Base-by-base conservation (phyloP, 2,797 vertebrate species). In the Poecilia velifera region DNA sequence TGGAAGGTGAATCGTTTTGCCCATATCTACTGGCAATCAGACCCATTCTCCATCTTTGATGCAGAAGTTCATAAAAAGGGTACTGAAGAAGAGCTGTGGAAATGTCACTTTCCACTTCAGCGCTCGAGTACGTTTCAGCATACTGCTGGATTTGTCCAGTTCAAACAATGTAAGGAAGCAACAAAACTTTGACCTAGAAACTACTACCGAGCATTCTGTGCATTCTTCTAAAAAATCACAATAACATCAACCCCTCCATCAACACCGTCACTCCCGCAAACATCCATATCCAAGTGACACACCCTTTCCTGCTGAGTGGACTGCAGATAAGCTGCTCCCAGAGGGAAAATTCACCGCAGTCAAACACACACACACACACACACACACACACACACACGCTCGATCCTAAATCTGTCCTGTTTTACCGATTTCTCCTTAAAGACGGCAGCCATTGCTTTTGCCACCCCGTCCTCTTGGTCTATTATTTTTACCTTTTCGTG, bases 261-360 rank as follows among this genome's bases (percentile, higher is more conserved):
- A 78, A 74, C 79, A 74, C 85, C 84, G 70, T 87, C 89, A 88
- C 81, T 87, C 87, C 83, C 73, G 31, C 88, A 93, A 93, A 92
- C 89, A 92, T 90, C 88, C 79, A 87, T 85, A 90, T 90, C 82
- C 83, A 74, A 36, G 75, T 13, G 90, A 93, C 93, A 94, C 93
- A 93, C 94, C 94, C 94, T 94, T 95, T 95, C 94, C 95, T 95
- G 93, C 80, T 80, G 85, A 86, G 88, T 82, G 84, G 88, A 72
- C 87, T 80, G 85, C 86, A 89, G 95, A 95, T 95, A 95, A 94
- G 93, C 90, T 82, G 80, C 85, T 90, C 88, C 90, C 90, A 83
- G 55, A 2, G 28, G 80, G 82, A 87, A 85, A 84, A 72, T 85
- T 88, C 72, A 46, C 73, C 43, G 59, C 36, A 74, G 46, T 28